Conservation (phyloP, 2,888 invertebrate species). For the Aleiodes alternator region DNA sequence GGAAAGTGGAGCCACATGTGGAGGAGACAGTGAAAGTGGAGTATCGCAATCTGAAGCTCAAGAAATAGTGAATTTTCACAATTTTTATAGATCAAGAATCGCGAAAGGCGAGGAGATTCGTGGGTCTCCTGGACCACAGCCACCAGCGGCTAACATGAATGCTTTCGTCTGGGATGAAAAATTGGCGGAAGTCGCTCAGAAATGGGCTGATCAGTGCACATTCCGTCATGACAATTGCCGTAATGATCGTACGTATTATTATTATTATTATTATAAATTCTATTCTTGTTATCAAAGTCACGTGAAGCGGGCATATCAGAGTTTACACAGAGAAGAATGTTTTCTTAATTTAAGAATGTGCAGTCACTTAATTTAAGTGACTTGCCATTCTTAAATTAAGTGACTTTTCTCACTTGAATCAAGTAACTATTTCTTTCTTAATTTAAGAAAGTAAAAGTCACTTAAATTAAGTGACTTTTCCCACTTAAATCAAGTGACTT, state of each 20-base stretch:
- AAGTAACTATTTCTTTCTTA: too few species aligned
- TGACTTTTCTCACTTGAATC: too few species aligned
- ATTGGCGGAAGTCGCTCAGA: slow-evolving; percentile 69
- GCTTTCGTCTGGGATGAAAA: slow-evolving; percentile 71
- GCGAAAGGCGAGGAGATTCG: slow-evolving; percentile 66
- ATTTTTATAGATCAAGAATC: slow-evolving; percentile 68
- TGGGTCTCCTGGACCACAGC: slow-evolving; percentile 71
- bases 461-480: too few species aligned
- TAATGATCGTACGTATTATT: slow-evolving; percentile 64
- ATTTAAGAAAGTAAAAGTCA: too few species aligned
- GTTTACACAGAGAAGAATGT: too few species aligned
- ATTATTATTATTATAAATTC: neutral
- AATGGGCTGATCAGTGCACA: slow-evolving; percentile 74
- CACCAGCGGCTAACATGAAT: slow-evolving; percentile 72
- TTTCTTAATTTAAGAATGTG: too few species aligned
- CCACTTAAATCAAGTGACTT: too few species aligned
- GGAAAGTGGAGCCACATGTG: slow-evolving; percentile 41
- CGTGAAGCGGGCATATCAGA: too few species aligned
- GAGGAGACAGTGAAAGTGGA: slow-evolving; percentile 39
- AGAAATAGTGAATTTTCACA: slow-evolving; percentile 70
- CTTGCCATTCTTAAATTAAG: too few species aligned
- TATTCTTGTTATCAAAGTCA: too few species aligned
- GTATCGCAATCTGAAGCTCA: slow-evolving; percentile 66
- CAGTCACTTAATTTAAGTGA: too few species aligned
- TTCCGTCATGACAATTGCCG: slow-evolving; percentile 72